These are phyloP conservation scores for Lates japonicus DNA, from an alignment of 2,797 vertebrate genomes.

Conservation along the genomic window DNA sequence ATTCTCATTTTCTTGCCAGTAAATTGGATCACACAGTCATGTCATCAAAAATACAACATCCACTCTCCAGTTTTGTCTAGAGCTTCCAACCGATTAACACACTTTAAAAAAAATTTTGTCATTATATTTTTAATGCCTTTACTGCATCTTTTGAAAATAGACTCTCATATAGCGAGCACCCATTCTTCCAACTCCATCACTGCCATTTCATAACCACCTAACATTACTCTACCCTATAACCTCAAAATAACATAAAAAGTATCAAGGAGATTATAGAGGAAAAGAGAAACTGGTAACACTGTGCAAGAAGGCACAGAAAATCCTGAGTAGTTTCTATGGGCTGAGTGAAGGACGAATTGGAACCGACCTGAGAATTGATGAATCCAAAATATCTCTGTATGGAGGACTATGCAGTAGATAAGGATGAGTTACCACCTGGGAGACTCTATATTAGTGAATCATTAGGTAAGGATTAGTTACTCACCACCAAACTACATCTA, in stretches of 20 bases:
- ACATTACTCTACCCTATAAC: too few species aligned
- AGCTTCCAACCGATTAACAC: neutral
- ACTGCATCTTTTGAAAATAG: neutral
- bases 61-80: neutral
- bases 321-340: neutral
- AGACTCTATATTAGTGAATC: neutral
- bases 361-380: neutral
- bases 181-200: too few species aligned
- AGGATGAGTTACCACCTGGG: neutral
- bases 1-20: neutral
- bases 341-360: neutral
- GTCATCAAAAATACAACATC: neutral
- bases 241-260: too few species aligned
- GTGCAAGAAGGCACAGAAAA: neutral
- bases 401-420: neutral
- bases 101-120: neutral
- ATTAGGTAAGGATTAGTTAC: slow-evolving; percentile 1
- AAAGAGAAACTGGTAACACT: neutral
- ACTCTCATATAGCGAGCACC: neutral
- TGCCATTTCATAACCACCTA: too few species aligned
- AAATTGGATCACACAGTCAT: neutral
- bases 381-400: neutral
- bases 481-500: neutral
- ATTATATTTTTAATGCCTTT: neutral
- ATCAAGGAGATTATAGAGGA: too few species aligned